phyloP scores from a whole-genome alignment of 1,140 invertebrate genomes.

The Daktulosphaira vitifoliae region DNA sequence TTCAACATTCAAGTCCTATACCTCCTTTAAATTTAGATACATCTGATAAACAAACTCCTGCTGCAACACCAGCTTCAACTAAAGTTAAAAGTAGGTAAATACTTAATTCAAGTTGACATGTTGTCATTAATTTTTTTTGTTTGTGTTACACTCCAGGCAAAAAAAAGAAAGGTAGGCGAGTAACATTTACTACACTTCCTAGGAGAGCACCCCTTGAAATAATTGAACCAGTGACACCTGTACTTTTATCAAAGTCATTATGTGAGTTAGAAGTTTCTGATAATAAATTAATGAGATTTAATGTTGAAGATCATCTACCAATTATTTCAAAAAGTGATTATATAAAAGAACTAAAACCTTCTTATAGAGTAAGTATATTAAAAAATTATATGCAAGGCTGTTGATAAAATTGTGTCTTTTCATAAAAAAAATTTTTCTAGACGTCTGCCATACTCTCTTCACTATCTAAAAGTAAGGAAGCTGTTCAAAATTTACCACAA shows the following conservation, averaged over 20 bases:
- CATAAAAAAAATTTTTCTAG: conserved; percentile 6
- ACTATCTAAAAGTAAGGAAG: conserved; percentile 37
- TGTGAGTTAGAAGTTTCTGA: conserved; percentile 15
- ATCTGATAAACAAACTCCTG: not conserved
- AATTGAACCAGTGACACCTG: not conserved
- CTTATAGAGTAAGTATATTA: not conserved
- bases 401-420: not conserved
- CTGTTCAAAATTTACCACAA: conserved; percentile 59
- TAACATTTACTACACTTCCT: conserved; percentile 56
- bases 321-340: conserved; percentile 12
- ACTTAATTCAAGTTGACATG: not conserved
- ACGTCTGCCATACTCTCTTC: conserved; percentile 20
- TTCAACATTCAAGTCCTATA: conserved; percentile 60
- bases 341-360: not conserved
- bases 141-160: conserved; percentile 3
- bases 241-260: conserved; percentile 7
- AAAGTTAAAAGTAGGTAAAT: conserved; percentile 20
- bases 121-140: not conserved
- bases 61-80: not conserved
- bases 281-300: conserved; percentile 13
- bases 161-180: conserved; percentile 45
- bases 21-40: conserved; percentile 37
- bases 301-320: conserved; percentile 1
- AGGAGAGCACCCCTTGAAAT: conserved; percentile 38
- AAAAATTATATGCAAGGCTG: no score